Evolutionary conservation across 2,888 invertebrate species (phyloP), one percentile per base, ranked within the genome.

Genomic region (Eilema caniola): DNA sequence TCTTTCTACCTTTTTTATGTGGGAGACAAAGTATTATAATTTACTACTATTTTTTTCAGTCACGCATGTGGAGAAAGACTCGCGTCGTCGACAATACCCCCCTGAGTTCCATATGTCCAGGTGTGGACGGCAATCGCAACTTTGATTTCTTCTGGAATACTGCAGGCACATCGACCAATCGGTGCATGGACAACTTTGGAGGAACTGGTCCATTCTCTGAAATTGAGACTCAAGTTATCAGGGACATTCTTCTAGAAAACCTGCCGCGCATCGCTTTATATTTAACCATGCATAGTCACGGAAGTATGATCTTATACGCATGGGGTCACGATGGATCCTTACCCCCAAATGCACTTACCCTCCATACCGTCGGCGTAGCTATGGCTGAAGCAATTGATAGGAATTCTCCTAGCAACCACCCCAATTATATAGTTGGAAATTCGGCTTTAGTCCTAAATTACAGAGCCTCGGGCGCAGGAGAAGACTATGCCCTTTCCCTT

Each of bases 61-160:
- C 84, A 47, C 95, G 96, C 14, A 90, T 97, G 77, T 97, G 97
- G 97, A 96, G 97, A 23, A 97, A 97, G 85, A 97, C 97, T 0
- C 95, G 97, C 0, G 96, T 96, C 0, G 94, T 93, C 0, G 85
- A 90, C 74, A 81, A 85, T n/a, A 83, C 89, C 60, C 1, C 56
- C 0, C 83, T 87, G 10, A 77, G 90, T 4, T 41, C 47, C 23
- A 1, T 86, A 0, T 98, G 98, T 79, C 90, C 90, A 5, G 98
- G 98, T 11, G 96, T 96, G 0, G 98, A 98, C 84, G 96, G 96
- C 0, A 98, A 98, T 89, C 93, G 98, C 4, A 98, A 98, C 90
- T 98, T 96, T 83, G 97, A 96, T 69, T 96, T 96, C 83, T 93
- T 96, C 76, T 98, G 97, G 97, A 96, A 96, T 92, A 96, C 94